phyloP scores from a whole-genome alignment of 2,797 vertebrate species.

The Sylvilagus floridanus region DNA sequence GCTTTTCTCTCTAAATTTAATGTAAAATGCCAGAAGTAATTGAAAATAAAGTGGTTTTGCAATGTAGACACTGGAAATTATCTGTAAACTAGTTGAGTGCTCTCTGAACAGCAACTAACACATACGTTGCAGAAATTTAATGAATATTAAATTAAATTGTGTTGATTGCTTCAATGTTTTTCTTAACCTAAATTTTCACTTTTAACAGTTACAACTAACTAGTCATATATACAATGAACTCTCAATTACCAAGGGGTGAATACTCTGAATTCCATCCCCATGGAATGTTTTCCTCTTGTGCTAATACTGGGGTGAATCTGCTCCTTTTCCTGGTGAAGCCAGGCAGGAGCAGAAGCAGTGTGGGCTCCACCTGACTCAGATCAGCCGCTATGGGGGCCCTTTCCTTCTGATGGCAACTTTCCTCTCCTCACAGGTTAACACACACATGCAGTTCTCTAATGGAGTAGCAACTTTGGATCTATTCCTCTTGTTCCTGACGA shows the following conservation, averaged over 20 bases:
- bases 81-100: conserved; percentile 66
- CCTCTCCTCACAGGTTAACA: background rate
- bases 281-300: background rate
- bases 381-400: background rate
- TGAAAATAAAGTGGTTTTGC: conserved; percentile 65
- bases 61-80: conserved; percentile 60
- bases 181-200: conserved; percentile 75
- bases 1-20: conserved; percentile 46
- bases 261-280: conserved; percentile 34
- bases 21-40: conserved; percentile 62
- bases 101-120: conserved; percentile 75
- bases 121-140: conserved; percentile 65
- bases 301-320: background rate
- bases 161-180: conserved; percentile 76
- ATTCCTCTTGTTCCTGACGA: background rate
- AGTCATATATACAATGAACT: conserved; percentile 65
- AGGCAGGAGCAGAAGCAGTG: background rate
- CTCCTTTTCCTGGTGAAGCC: background rate
- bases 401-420: background rate
- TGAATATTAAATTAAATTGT: conserved; percentile 80
- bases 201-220: conserved; percentile 70
- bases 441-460: background rate
- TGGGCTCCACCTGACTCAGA: background rate
- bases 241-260: conserved; percentile 61
- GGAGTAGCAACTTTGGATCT: background rate